Evolutionary conservation across 2,113 vertebrate genomes (phyloP), one percentile per base, ranked within the genome.

Genomic region (Polypterus senegalus): DNA sequence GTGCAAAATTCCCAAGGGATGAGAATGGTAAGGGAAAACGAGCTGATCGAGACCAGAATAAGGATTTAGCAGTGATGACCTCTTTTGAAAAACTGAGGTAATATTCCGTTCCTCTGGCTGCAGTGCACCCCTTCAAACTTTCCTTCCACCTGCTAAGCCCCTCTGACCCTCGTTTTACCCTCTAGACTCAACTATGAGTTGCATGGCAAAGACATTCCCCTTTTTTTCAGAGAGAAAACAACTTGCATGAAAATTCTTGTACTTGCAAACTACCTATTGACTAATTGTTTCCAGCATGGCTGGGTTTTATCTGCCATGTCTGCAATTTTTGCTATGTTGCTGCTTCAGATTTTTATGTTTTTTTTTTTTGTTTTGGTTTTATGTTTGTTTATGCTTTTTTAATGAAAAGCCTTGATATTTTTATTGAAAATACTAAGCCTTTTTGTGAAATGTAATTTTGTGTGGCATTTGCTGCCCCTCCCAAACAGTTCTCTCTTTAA

Each of bases 41-140:
- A 73, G 77, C 83, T 71, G 94, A 98, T 74, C 86, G 91, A 57
- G 92, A 97, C 69, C 90, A 91, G 81, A 86, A 88, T 84, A 97
- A 97, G 88, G 91, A 96, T 83, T 85, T 93, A 75, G 82, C 89
- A 77, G 89, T 92, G 87, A 93, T 92, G 87, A 87, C 89, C 86
- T 91, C 94, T 87, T 96, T 93, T 88, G 94, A 98, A 84, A 98
- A 97, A 92, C 93, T 94, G 92, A 98, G 96, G 96, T 98, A 98
- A 98, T 97, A 89, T 89, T 92, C 87, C 88, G 89, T 90, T 88
- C 88, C 86, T 81, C 77, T 86, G 87, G 88, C 89, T 89, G 86
- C 89, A 85, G 89, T 87, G 81, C 82, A 86, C 83, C 85, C 83
- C 81, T 65, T 67, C 70, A 87, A 83, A 74, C 77, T 81, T 86